Conservation (phyloP, 2,797 vertebrate species). For the Babyrousa celebensis region DNA sequence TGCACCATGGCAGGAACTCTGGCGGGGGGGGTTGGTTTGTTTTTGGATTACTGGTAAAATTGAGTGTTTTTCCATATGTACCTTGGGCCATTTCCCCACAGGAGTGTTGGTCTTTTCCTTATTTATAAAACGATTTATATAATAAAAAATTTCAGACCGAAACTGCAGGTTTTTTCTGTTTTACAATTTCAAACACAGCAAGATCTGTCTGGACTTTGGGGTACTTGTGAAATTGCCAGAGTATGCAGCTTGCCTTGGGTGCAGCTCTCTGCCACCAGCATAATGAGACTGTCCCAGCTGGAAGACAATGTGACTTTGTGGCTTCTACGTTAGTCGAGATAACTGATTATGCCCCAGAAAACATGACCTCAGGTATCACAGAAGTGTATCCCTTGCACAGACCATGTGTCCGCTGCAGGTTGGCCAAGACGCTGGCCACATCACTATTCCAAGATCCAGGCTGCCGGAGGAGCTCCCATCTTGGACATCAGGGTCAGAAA, state of each 20-base stretch:
- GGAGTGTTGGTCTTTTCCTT: not conserved
- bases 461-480: not conserved
- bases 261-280: not conserved
- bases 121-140: not conserved
- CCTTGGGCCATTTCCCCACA: not conserved
- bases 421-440: not conserved
- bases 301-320: not conserved
- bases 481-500: not conserved
- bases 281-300: not conserved
- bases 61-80: not conserved
- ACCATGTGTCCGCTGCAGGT: not conserved
- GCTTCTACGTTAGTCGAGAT: not conserved
- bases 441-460: not conserved
- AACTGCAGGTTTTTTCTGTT: not conserved
- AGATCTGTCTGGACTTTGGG: not conserved
- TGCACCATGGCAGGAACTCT: no score
- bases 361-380: not conserved
- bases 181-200: not conserved
- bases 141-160: not conserved
- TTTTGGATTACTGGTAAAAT: not conserved
- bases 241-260: not conserved
- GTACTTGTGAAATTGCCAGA: not conserved
- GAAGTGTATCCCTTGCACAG: not conserved
- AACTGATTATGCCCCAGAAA: not conserved
- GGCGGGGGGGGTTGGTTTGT: not conserved